Conservation (phyloP, 2,797 vertebrate species). For the Ispidina picta region DNA sequence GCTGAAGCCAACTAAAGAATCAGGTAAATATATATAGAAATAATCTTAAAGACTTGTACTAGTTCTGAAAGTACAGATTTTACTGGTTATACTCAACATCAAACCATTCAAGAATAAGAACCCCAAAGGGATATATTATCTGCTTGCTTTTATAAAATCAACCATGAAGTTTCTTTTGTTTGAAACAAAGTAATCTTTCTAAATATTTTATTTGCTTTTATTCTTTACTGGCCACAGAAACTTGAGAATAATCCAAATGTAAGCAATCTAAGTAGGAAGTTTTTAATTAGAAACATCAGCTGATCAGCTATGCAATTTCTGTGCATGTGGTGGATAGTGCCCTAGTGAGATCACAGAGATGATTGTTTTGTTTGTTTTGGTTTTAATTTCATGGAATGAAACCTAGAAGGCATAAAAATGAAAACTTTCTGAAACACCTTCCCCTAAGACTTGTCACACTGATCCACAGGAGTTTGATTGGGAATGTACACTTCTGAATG, state of each 20-base stretch:
- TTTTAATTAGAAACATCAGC: not conserved
- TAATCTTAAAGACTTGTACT: not conserved
- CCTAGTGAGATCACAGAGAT: not conserved
- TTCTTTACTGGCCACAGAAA: not conserved
- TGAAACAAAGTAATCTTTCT: not conserved
- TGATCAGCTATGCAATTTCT: not conserved
- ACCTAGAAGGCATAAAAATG: not conserved
- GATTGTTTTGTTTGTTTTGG: too few species aligned
- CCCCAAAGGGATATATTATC: not conserved
- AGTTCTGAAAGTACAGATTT: not conserved
- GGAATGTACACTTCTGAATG: fast-evolving
- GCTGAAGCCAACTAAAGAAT: not conserved
- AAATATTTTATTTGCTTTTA: not conserved
- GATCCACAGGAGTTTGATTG: not conserved
- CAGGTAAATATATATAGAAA: not conserved
- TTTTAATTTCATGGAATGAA: not conserved
- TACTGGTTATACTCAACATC: not conserved
- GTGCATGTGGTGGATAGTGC: fast-evolving
- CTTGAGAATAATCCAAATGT: not conserved
- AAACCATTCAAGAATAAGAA: not conserved
- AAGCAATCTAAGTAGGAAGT: not conserved
- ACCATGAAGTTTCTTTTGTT: not conserved
- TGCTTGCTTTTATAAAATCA: not conserved
- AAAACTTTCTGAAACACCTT: not conserved
- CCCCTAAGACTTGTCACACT: not conserved